Evolutionary conservation across 2,888 invertebrate species (phyloP).

Genomic region (Yponomeuta cagnagella): DNA sequence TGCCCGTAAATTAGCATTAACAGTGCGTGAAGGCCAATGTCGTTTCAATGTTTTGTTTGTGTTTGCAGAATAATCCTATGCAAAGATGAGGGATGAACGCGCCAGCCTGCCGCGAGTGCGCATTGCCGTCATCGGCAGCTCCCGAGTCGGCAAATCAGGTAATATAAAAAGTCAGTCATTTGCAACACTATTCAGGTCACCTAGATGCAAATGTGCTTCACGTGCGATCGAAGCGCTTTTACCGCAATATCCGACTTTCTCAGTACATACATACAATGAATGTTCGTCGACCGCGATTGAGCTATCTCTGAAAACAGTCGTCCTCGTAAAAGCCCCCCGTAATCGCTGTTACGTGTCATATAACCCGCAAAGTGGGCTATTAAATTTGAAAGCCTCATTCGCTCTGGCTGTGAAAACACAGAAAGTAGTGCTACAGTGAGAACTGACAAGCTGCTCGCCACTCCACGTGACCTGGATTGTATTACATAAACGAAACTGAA

Average conservation of each 20-base stretch:
- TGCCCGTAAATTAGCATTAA: not conserved
- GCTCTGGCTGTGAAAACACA: constrained; percentile 13
- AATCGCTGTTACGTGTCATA: constrained; percentile 10
- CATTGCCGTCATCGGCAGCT: constrained; percentile 84
- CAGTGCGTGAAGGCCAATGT: not conserved
- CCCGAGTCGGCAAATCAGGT: constrained; percentile 89
- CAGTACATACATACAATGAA: not conserved
- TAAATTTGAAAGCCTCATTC: constrained; percentile 6
- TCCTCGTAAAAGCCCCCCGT: constrained; percentile 1
- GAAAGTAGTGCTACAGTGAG: constrained; percentile 16
- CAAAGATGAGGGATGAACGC: constrained; percentile 76
- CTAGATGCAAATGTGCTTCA: not conserved
- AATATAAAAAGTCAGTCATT: constrained; percentile 34
- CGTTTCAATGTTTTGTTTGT: not conserved
- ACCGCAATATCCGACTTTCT: not conserved
- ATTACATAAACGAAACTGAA: constrained; percentile 39
- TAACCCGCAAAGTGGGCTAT: constrained; percentile 14
- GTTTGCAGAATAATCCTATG: constrained; percentile 14
- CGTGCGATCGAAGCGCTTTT: not conserved
- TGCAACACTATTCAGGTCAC: constrained; percentile 2
- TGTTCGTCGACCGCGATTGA: not conserved
- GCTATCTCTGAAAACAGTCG: not conserved
- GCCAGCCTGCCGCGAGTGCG: constrained; percentile 79
- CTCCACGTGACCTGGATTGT: constrained; percentile 21
- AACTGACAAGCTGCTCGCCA: constrained; percentile 14